Percentiles rank a stretch among this genome's conserved stretches.
Conservation (phyloP, 2,888 invertebrate genomes). For the Mimachlamys varia region DNA sequence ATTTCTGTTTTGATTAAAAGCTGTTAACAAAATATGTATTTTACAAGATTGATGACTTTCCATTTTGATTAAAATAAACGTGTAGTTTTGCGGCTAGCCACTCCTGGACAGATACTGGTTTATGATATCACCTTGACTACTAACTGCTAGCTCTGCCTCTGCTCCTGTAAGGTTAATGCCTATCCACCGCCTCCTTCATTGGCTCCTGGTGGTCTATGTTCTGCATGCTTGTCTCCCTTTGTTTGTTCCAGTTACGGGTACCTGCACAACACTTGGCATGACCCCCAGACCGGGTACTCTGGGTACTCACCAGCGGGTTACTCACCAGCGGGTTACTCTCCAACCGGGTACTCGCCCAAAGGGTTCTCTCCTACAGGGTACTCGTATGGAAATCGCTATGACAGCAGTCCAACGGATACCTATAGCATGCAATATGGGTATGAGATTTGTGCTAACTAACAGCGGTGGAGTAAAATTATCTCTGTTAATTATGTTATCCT, state of each 20-base stretch:
- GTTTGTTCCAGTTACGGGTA: slow-evolving; percentile 44
- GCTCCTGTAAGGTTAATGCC: background rate
- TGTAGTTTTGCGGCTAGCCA: background rate
- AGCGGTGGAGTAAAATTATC: background rate
- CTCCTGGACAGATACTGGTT: background rate
- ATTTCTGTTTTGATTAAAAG: no score
- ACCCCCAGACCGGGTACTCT: slow-evolving; percentile 38
- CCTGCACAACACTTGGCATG: slow-evolving; percentile 32
- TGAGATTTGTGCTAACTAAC: background rate
- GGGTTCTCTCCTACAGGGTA: slow-evolving; percentile 18
- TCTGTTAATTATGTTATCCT: background rate
- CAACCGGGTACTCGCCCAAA: slow-evolving; percentile 2
- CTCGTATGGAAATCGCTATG: slow-evolving; percentile 41
- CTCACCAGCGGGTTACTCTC: slow-evolving; percentile 37
- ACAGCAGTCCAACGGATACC: slow-evolving; percentile 46
- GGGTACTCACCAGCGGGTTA: slow-evolving; percentile 40
- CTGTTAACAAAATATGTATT: no score
- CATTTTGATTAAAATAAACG: background rate
- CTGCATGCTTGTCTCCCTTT: slow-evolving; percentile 37
- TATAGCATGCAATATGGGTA: slow-evolving; percentile 55
- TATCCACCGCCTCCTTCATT: background rate
- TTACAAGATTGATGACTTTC: background rate
- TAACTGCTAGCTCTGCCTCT: background rate
- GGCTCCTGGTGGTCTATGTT: background rate
- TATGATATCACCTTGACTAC: background rate